A percentile compares a stretch with the other conserved stretches of the same genome.
phyloP scores from a whole-genome alignment of 2,797 vertebrate species.

The Varecia variegata region DNA sequence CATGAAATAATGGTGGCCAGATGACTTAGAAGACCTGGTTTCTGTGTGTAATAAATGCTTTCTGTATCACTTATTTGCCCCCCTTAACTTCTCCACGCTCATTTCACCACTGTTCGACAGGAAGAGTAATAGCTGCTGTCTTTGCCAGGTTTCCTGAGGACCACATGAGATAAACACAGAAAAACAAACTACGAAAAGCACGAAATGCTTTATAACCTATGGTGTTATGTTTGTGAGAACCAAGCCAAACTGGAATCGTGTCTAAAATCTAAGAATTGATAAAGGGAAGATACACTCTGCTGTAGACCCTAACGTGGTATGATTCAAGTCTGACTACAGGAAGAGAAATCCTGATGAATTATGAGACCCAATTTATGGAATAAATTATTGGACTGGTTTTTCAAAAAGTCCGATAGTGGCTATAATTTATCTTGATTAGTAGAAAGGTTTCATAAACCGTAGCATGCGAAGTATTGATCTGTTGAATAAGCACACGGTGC shows the following conservation, averaged over 20 bases:
- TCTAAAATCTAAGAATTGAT: neutral
- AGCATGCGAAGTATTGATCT: constrained; percentile 55
- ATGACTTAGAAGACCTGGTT: neutral
- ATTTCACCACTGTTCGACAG: neutral
- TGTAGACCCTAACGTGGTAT: neutral
- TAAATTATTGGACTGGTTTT: constrained; percentile 58
- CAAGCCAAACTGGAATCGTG: neutral
- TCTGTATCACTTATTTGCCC: rapidly evolving
- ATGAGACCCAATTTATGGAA: constrained; percentile 68
- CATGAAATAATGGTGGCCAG: neutral
- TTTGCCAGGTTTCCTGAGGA: neutral
- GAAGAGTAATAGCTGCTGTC: too few species aligned
- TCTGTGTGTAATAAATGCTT: neutral
- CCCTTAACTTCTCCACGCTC: too few species aligned
- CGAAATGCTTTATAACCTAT: neutral
- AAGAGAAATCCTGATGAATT: constrained; percentile 59
- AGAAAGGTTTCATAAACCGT: constrained; percentile 48
- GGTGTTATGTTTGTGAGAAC: neutral
- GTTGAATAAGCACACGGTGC: neutral
- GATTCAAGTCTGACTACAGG: constrained; percentile 52
- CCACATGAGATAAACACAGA: neutral
- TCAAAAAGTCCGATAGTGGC: constrained; percentile 66
- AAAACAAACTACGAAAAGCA: neutral
- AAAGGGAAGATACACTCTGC: constrained; percentile 41
- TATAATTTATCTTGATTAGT: constrained; percentile 76